Conservation (phyloP, 2,113 vertebrate species). For the Tetrax tetrax region DNA sequence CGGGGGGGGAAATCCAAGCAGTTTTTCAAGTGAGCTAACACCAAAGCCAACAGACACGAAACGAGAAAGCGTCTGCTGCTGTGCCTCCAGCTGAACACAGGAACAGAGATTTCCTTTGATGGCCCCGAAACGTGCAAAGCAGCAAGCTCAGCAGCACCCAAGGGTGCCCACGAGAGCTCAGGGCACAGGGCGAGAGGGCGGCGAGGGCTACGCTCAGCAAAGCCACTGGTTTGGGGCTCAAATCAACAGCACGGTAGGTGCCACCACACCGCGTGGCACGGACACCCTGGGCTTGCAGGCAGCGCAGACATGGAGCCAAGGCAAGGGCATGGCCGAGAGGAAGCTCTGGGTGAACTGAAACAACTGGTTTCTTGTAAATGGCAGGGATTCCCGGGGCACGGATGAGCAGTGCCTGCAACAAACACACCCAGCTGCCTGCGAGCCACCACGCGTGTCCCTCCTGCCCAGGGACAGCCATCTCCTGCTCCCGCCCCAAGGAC, state of each 20-base stretch:
- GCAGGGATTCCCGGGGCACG: background rate
- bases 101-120: background rate
- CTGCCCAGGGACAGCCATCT: background rate
- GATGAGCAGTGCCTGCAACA: background rate
- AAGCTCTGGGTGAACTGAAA: background rate
- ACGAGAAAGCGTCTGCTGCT: background rate
- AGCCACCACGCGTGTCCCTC: background rate
- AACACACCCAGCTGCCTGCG: background rate
- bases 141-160: background rate
- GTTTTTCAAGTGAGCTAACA: background rate
- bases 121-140: accelerated
- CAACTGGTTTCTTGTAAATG: accelerated
- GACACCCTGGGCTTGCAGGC: background rate
- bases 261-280: too few relatives aligned
- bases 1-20: background rate
- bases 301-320: accelerated
- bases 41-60: background rate
- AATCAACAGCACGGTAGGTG: background rate
- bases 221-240: background rate
- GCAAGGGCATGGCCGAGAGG: accelerated
- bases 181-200: background rate
- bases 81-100: background rate
- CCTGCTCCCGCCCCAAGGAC: background rate
- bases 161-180: background rate
- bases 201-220: background rate